Evolutionary conservation across 1,140 invertebrate species (phyloP), one percentile per base, ranked within the genome.

Genomic region (Drosophila grimshawi): DNA sequence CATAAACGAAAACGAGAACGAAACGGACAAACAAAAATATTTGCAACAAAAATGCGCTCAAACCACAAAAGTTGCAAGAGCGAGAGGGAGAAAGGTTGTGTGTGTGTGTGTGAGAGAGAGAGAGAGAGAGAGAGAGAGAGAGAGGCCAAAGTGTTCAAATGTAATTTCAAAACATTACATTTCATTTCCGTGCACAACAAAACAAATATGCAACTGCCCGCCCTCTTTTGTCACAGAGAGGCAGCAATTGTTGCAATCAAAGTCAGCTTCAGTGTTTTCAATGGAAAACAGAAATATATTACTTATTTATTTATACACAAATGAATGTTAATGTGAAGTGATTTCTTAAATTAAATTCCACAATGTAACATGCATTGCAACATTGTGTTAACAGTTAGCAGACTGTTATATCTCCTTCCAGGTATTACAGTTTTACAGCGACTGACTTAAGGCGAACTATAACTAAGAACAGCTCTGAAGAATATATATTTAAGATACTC

Each of bases 1-100:
- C 64, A 73, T 74, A 68, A 68, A 43, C 30, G 63, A 64, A 69
- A 64, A 74, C 32, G 49, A 53, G 27, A 52, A 59, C 39, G 29
- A 29, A 59, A 33, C 8, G 10, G n/a, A 60, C 29, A 60, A 48
- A 35, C 32, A 30, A 5, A 8, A 39, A 39, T 8, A 39, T 8
- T 8, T 39, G 39, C 39, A 43, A 43, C 39, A 43, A 29, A 4
- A 49, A 49, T 30, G 11, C 43, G 43, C 5, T 5, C 32, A 37
- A 19, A 41, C 29, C 8, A 11, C 51, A 27, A 35, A 33, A 2
- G 33, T 19, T 19, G 19, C 19, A 8, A 48, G 19, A 55, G 32
- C 8, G 33, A 32, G 60, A 7, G 29, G 30, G 19, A 30, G 33
- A 27, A 11, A 19, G 19, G 19, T 1, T 19, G 2, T 19, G 19